Conservation (phyloP, 1,140 invertebrate species). For the Drosophila ficusphila region DNA sequence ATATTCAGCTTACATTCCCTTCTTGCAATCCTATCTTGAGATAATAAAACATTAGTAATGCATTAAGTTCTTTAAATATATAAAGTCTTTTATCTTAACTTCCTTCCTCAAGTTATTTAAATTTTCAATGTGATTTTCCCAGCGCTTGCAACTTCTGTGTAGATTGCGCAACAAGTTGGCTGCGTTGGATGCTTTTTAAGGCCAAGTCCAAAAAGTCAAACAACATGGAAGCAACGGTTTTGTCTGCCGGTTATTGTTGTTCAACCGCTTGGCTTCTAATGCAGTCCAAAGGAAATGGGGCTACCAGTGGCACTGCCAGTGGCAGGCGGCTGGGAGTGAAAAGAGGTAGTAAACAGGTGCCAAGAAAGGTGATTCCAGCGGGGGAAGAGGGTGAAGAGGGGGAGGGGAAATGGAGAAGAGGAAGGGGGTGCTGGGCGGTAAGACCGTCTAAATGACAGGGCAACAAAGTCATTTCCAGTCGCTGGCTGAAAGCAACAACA, state of each 20-base stretch:
- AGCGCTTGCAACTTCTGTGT: slow-evolving; percentile 1
- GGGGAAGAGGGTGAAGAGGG: too few relatives aligned
- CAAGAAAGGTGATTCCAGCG: slow-evolving; percentile 2
- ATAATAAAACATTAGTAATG: too few relatives aligned
- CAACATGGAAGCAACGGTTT: slow-evolving; percentile 23
- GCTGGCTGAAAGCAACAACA: slow-evolving; percentile 19
- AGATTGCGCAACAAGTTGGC: slow-evolving; percentile 68
- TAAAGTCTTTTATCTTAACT: too few relatives aligned
- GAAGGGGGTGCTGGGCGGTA: neutral
- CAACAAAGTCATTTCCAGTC: neutral
- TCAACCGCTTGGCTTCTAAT: slow-evolving; percentile 70
- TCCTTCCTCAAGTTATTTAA: too few relatives aligned
- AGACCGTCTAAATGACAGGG: neutral
- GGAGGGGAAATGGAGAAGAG: too few relatives aligned
- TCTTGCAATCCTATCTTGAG: too few relatives aligned
- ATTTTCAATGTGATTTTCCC: neutral
- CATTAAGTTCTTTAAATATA: neutral
- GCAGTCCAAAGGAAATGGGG: slow-evolving; percentile 68
- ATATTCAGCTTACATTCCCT: too few relatives aligned
- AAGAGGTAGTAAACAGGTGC: slow-evolving; percentile 22
- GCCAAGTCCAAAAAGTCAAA: slow-evolving; percentile 49
- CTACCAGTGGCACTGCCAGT: slow-evolving; percentile 64
- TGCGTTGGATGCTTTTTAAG: slow-evolving; percentile 45
- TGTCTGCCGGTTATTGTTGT: slow-evolving; percentile 23
- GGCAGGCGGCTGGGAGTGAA: slow-evolving; percentile 26